phyloP scores from a whole-genome alignment of 2,113 vertebrate genomes.

The Sorex fumeus region DNA sequence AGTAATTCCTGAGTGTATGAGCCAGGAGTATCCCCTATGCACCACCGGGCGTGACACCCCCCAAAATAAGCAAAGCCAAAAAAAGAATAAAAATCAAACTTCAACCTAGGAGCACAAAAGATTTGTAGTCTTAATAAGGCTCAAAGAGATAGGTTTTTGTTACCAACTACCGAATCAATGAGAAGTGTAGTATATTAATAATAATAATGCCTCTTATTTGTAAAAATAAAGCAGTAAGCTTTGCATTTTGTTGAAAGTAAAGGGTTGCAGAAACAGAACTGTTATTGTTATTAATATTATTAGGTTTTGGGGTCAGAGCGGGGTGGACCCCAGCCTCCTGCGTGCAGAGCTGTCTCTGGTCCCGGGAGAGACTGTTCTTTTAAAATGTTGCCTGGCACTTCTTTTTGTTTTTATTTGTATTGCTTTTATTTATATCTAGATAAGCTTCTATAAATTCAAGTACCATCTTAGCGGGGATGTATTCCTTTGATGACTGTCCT shows the following conservation, averaged over 20 bases:
- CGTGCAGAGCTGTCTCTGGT: too few species aligned
- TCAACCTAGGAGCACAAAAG: not conserved
- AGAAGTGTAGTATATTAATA: conserved; percentile 4
- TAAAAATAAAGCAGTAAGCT: not conserved
- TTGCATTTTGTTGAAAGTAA: conserved; percentile 49
- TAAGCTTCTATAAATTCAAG: conserved; percentile 18
- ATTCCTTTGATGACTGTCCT: not conserved
- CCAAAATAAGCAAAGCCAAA: too few species aligned
- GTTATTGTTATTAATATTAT: too few species aligned
- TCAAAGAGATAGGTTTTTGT: too few species aligned
- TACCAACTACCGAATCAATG: conserved; percentile 59
- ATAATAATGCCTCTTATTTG: conserved; percentile 11
- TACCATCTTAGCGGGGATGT: not conserved
- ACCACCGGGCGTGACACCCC: too few species aligned
- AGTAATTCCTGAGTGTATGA: too few species aligned
- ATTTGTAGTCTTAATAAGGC: too few species aligned
- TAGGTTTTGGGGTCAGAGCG: too few species aligned
- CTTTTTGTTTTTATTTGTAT: not conserved
- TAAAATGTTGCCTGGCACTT: not conserved
- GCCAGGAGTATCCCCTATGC: too few species aligned
- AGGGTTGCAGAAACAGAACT: not conserved
- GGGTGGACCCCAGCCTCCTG: too few species aligned
- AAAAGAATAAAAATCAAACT: conserved; percentile 42
- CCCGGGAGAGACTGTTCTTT: too few species aligned
- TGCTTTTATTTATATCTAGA: not conserved